phyloP scores from a whole-genome alignment of 1,140 invertebrate species.

The Rhysida immarginata region DNA sequence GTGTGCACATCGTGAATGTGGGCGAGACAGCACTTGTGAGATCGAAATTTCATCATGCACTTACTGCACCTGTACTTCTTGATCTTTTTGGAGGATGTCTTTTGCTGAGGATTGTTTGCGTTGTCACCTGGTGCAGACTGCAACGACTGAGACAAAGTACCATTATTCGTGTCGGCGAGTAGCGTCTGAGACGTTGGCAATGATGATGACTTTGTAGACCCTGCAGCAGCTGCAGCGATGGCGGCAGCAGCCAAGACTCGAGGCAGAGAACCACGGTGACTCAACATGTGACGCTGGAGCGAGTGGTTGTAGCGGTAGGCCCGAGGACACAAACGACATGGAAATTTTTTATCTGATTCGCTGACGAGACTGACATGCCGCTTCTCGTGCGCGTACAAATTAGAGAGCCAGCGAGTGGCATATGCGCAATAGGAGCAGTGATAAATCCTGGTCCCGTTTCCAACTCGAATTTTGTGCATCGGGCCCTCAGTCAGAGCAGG shows the following conservation, averaged over 20 bases:
- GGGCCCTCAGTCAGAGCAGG: background rate
- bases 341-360: slow-evolving; percentile 19
- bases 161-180: background rate
- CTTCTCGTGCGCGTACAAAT: slow-evolving; percentile 78
- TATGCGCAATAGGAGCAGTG: slow-evolving; percentile 77
- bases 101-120: too few species aligned
- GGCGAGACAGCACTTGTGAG: slow-evolving; percentile 25
- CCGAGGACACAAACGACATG: slow-evolving; percentile 25
- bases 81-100: too few species aligned
- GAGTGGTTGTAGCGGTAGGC: slow-evolving; percentile 25
- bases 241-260: slow-evolving; percentile 12
- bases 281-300: slow-evolving; percentile 25
- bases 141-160: background rate
- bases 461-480: background rate
- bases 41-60: slow-evolving; percentile 32
- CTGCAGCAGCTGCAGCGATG: slow-evolving; percentile 11
- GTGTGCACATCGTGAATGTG: slow-evolving; percentile 31
- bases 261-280: slow-evolving; percentile 16
- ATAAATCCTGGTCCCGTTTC: slow-evolving; percentile 47
- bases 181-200: background rate
- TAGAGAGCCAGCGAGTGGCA: slow-evolving; percentile 70
- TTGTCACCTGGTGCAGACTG: background rate
- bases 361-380: slow-evolving; percentile 42
- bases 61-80: slow-evolving; percentile 32
- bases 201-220: slow-evolving; percentile 8